Percentiles rank a stretch among this genome's conserved stretches.
Evolutionary conservation across 2,797 vertebrate genomes (phyloP).

Genomic region (Pseudocheirus occidentalis): DNA sequence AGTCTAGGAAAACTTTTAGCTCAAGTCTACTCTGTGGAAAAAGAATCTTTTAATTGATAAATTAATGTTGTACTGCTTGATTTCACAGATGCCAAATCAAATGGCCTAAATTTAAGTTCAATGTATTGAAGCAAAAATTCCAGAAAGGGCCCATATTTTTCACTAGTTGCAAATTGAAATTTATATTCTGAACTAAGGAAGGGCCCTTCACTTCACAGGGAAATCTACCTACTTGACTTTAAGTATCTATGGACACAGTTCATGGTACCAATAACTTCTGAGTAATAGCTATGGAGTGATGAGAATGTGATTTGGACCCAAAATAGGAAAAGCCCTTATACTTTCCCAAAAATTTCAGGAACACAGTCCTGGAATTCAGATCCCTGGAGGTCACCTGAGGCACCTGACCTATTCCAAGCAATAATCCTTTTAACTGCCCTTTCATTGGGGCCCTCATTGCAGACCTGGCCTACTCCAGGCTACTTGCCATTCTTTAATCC

Average conservation of each 20-base stretch:
- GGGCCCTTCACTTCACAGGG: background rate
- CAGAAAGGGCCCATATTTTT: slow-evolving; percentile 25
- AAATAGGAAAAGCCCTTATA: too few relatives aligned
- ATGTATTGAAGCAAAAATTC: background rate
- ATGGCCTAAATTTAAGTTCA: background rate
- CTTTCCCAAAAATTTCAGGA: too few relatives aligned
- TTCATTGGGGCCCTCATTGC: too few relatives aligned
- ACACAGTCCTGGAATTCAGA: too few relatives aligned
- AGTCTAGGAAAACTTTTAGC: background rate
- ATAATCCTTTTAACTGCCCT: too few relatives aligned
- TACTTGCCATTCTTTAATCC: too few relatives aligned
- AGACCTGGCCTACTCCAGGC: too few relatives aligned
- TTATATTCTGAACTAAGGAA: background rate
- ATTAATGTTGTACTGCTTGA: accelerated
- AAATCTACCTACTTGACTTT: background rate
- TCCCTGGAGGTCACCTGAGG: too few relatives aligned
- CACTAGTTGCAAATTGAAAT: background rate
- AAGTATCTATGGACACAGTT: background rate
- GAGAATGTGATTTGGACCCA: too few relatives aligned
- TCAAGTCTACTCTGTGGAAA: too few relatives aligned
- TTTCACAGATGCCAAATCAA: background rate
- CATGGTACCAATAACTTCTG: background rate
- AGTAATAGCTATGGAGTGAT: background rate
- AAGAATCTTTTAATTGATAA: background rate
- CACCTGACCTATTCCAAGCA: too few relatives aligned